A percentile compares a stretch with the other conserved stretches of the same genome.
Conservation (phyloP, 2,888 invertebrate genomes). For the Lycaena phlaeas region DNA sequence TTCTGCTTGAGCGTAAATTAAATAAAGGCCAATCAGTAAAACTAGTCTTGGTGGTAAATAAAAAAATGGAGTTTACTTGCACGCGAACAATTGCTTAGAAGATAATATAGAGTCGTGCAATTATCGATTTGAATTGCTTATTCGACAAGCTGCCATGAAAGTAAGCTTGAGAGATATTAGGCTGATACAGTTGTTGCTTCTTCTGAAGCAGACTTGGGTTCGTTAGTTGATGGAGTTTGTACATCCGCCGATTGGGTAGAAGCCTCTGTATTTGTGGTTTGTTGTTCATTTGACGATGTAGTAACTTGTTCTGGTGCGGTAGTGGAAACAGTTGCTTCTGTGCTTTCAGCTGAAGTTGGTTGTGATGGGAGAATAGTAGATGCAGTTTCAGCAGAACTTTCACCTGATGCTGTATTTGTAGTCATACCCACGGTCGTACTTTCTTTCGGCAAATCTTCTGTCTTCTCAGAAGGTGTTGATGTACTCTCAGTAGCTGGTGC, state of each 20-base stretch:
- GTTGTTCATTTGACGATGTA: constrained; percentile 14
- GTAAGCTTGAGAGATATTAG: too few relatives aligned
- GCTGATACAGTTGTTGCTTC: constrained; percentile 20
- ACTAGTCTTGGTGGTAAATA: too few relatives aligned
- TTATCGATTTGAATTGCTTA: too few relatives aligned
- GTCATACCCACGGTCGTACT: constrained; percentile 14
- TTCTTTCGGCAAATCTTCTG: constrained; percentile 12
- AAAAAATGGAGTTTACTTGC: too few relatives aligned
- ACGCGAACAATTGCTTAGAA: too few relatives aligned
- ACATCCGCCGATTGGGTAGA: constrained; percentile 16
- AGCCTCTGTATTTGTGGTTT: constrained; percentile 14
- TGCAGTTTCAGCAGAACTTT: constrained; percentile 17
- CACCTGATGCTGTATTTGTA: constrained; percentile 21
- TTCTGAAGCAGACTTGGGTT: constrained; percentile 11
- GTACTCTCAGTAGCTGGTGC: constrained; percentile 6
- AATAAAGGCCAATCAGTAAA: too few relatives aligned
- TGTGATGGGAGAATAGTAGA: constrained; percentile 17
- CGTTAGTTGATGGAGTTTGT: constrained; percentile 14
- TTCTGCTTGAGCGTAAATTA: too few relatives aligned
- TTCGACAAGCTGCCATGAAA: too few relatives aligned
- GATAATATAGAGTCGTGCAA: too few relatives aligned
- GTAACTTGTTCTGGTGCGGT: constrained; percentile 18
- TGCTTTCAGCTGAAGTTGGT: constrained; percentile 19
- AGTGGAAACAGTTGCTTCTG: constrained; percentile 25
- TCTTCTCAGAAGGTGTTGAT: constrained; percentile 6